Conservation (phyloP, 1,140 invertebrate genomes). For the Brachystomella parvula region DNA sequence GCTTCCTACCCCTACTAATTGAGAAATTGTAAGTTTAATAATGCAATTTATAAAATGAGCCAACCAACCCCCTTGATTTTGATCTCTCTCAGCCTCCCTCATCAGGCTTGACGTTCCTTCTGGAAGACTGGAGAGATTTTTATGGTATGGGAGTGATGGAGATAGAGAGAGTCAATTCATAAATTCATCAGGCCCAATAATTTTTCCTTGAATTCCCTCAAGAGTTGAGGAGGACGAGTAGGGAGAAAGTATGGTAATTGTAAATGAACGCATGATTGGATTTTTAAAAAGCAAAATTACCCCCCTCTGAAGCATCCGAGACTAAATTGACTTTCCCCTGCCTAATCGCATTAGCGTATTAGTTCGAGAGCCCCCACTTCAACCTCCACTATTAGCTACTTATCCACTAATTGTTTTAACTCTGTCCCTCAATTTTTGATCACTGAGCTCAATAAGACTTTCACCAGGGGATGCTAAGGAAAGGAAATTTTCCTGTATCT, state of each 20-base stretch:
- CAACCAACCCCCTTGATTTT: background rate
- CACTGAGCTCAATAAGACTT: too few species aligned
- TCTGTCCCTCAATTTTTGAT: too few species aligned
- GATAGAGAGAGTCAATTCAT: background rate
- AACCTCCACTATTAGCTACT: background rate
- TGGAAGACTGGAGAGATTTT: too few species aligned
- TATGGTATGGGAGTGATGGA: background rate
- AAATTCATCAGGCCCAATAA: slow-evolving; percentile 10
- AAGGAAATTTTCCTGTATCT: background rate
- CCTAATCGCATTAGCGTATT: slow-evolving; percentile 12
- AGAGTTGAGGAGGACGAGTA: background rate
- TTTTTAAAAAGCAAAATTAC: slow-evolving; percentile 1
- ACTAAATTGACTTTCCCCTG: slow-evolving; percentile 11
- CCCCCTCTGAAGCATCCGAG: background rate
- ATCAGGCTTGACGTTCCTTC: too few species aligned
- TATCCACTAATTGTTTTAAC: slow-evolving; percentile 7
- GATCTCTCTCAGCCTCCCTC: too few species aligned
- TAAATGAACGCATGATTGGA: slow-evolving; percentile 15
- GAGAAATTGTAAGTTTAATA: background rate
- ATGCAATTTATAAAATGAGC: background rate
- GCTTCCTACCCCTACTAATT: background rate
- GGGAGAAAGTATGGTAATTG: background rate
- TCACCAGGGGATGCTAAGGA: too few species aligned
- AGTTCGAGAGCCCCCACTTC: slow-evolving; percentile 4
- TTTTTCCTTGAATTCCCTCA: background rate